phyloP scores from a whole-genome alignment of 1,140 invertebrate genomes.

The silkworm (Bombyx mori) region ASM3026992v2 NC_085122.1:6322001-6322500 shows the following conservation, averaged over 20 bases:
- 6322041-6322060: too few species aligned
- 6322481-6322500: too few species aligned
- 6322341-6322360: conserved; percentile 83
- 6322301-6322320: conserved; percentile 43
- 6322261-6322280: neutral
- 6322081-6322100: neutral
- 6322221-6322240: too few species aligned
- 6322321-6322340: conserved; percentile 71
- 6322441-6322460: neutral
- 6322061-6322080: too few species aligned
- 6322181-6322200: too few species aligned
- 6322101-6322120: neutral
- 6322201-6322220: too few species aligned
- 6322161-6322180: too few species aligned
- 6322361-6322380: conserved; percentile 77
- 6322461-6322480: neutral
- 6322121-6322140: too few species aligned
- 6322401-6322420: conserved; percentile 77
- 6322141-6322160: too few species aligned
- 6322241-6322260: neutral
- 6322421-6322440: conserved; percentile 66
- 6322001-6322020: too few species aligned
- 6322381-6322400: conserved; percentile 75
- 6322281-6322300: neutral
- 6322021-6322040: too few species aligned